Evolutionary conservation across 1,140 invertebrate species (phyloP), one percentile per base, ranked within the genome.

Genomic region (Atta cephalotes): DNA sequence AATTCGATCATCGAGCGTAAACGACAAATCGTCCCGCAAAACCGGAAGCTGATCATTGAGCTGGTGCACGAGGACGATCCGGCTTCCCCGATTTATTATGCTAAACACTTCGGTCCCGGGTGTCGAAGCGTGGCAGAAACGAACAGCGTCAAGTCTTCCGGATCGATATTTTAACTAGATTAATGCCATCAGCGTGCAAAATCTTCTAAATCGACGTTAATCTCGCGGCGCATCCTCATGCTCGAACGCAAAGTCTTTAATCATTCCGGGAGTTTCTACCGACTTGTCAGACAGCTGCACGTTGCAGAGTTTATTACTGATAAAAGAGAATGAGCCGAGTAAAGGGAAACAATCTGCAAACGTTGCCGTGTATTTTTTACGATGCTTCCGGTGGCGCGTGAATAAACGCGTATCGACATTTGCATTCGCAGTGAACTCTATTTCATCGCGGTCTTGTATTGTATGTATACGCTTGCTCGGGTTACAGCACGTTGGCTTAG

Each of bases 81-180:
- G 35, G 60, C 74, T 60, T 60, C 82, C 45, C 76, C 74, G 76
- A 80, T 85, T 85, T 84, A 84, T 84, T 84, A 84, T 76, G 80
- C 70, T 76, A 84, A 84, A 74, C 58, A 28, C 80, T 25, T 45
- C 35, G 35, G 35, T 72, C 80, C n/a, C 68, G 80, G 25, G 70
- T 16, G 84, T 85, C 84, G 76, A 25, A 85, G 76, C 39, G 76
- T 68, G 72, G 25, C 74, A 74, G 76, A 85, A 79, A 85, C 60
- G 49, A 51, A 35, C 60, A 85, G 28, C 74, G 72, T 85, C 60
- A 45, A 45, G 35, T 85, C 60, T 65, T 45, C 45, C 56, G 56
- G 35, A 74, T 74, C 80, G 80, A 82, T 82, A 60, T 62, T 82
- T 74, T 74, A 82, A 82, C 80, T n/a, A 16, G 68, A 82, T 82